Base-by-base conservation (phyloP, 2,113 vertebrate species). In the Spea bombifrons region DNA sequence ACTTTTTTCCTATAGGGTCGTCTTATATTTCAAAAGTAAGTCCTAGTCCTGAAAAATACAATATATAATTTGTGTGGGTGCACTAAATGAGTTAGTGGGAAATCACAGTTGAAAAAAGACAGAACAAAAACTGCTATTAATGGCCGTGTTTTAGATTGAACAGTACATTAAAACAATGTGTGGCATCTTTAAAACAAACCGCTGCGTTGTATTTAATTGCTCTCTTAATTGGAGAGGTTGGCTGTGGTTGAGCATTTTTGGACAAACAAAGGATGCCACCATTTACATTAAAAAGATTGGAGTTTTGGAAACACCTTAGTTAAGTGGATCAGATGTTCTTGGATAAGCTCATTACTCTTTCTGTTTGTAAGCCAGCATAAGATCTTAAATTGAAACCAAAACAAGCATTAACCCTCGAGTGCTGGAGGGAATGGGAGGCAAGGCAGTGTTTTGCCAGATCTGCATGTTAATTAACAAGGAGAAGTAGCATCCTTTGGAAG, bases 201-300 rank as follows among this genome's bases (percentile, higher is more conserved):
- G 4, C 4, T 59, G 8, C 4, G 12, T 59, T 13, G 43, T 7
- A 10, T 63, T 16, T 16, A 63, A 17, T 9, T 48, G 17, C 49
- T 16, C 6, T 30, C n/a, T 44, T 55, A 78, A 66, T 72, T 78
- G 61, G 4, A 6, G 68, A 72, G 76, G n/a, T 4, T 72, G 46
- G 30, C 48, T 71, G n/a, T 53, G 17, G 50, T 30, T 17, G 44
- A 48, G 16, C 13, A 73, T 57, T 61, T 65, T 65, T 49, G 16
- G 8, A 15, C 47, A 64, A 7, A 76, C 48, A 65, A 78, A 66
- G 16, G 69, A 47, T 66, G 8, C 45, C 46, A 13, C 3, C 8
- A 66, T 73, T 79, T 73, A 66, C 76, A 66, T 72, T 30, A 30
- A 79, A 57, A 71, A 53, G 30, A 65, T 72, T 9, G 71, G n/a